Conservation (phyloP, 2,113 vertebrate species). For the Chelonoidis abingdonii region DNA sequence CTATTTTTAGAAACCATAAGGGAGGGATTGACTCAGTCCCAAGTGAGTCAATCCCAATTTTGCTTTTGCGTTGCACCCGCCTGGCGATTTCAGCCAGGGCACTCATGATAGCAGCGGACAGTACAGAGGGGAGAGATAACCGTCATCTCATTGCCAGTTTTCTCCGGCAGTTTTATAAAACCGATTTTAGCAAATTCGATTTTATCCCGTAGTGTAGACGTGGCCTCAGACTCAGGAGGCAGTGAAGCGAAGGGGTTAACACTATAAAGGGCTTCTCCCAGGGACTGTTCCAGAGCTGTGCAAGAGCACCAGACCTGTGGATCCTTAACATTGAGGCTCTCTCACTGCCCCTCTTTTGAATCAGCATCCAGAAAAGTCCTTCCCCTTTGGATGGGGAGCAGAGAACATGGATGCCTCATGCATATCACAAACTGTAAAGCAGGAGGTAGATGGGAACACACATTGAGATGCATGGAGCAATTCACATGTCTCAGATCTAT, state of each 20-base stretch:
- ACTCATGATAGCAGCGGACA: too few relatives aligned
- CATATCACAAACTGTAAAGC: not conserved
- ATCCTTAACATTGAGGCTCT: not conserved
- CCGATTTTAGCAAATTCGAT: too few relatives aligned
- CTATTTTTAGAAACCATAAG: too few relatives aligned
- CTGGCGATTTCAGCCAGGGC: too few relatives aligned
- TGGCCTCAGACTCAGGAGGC: not conserved
- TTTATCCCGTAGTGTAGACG: too few relatives aligned
- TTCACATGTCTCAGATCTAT: not conserved
- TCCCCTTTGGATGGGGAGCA: not conserved
- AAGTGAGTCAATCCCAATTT: too few relatives aligned
- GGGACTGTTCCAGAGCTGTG: not conserved
- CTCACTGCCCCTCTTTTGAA: not conserved
- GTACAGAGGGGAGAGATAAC: too few relatives aligned
- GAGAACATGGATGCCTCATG: not conserved
- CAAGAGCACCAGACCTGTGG: too few relatives aligned
- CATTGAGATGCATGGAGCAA: not conserved
- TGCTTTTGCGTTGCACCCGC: too few relatives aligned
- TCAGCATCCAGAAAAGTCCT: not conserved
- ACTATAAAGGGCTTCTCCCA: not conserved
- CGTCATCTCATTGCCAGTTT: too few relatives aligned
- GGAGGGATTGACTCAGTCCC: too few relatives aligned
- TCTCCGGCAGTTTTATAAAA: too few relatives aligned
- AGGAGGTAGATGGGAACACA: not conserved
- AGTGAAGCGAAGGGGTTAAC: not conserved